phyloP scores from a whole-genome alignment of 1,140 invertebrate species.

The Tribolium castaneum region DNA sequence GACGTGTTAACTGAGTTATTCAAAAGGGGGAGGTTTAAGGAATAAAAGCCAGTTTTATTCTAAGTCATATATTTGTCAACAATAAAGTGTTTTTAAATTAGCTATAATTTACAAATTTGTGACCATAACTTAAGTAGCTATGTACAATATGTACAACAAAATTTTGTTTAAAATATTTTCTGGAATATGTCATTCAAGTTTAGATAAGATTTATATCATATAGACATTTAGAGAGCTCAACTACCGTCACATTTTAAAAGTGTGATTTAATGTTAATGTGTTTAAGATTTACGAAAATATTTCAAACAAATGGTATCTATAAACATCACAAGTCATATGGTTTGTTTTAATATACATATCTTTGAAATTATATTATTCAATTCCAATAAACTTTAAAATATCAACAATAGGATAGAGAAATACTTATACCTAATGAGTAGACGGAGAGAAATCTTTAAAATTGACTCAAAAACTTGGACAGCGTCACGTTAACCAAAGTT shows the following conservation, averaged over 20 bases:
- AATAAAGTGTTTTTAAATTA: slow-evolving; percentile 58
- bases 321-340: slow-evolving; percentile 50
- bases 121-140: slow-evolving; percentile 53
- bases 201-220: slow-evolving; percentile 36
- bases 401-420: slow-evolving; percentile 61
- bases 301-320: slow-evolving; percentile 51
- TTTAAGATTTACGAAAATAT: slow-evolving; percentile 52
- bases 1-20: no score
- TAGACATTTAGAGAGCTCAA: slow-evolving; percentile 34
- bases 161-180: slow-evolving; percentile 57
- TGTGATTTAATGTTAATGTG: slow-evolving; percentile 36
- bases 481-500: slow-evolving; percentile 41
- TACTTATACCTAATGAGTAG: slow-evolving; percentile 56
- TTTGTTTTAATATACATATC: slow-evolving; percentile 39
- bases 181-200: slow-evolving; percentile 37
- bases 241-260: slow-evolving; percentile 31
- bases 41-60: slow-evolving; percentile 14
- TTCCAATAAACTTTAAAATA: slow-evolving; percentile 62
- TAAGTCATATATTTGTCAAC: slow-evolving; percentile 60
- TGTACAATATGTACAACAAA: slow-evolving; percentile 59
- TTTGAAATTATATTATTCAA: slow-evolving; percentile 47
- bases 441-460: slow-evolving; percentile 60
- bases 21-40: neutral
- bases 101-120: slow-evolving; percentile 60
- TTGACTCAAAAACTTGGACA: slow-evolving; percentile 57